A percentile compares a stretch with the other conserved stretches of the same genome.
Evolutionary conservation across 2,888 invertebrate species (phyloP).

Genomic region (Lasius fuliginosus): DNA sequence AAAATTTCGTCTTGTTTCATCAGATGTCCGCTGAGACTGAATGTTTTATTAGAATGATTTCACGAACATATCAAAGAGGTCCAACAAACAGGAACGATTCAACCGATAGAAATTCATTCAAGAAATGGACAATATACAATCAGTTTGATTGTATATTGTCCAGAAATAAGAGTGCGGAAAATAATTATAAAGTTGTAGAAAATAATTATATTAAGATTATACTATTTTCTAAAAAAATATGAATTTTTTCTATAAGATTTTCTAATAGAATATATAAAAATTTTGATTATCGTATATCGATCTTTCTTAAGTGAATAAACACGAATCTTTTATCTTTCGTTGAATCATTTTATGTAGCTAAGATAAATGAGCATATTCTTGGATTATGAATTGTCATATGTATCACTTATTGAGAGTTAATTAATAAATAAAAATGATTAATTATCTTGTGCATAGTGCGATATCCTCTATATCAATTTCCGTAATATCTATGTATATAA

Average conservation of each 20-base stretch:
- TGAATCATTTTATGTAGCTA: not conserved
- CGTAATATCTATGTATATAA: not conserved
- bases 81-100: not conserved
- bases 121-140: not conserved
- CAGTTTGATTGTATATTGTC: too few species aligned
- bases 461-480: slow-evolving; percentile 3
- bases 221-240: too few species aligned
- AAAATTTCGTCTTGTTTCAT: slow-evolving; percentile 26
- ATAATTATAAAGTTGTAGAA: too few species aligned
- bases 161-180: too few species aligned
- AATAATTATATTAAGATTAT: too few species aligned
- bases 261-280: too few species aligned
- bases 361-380: not conserved
- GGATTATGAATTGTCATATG: not conserved
- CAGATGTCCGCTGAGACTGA: not conserved
- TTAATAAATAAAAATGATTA: not conserved
- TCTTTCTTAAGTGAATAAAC: too few species aligned
- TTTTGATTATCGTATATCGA: too few species aligned
- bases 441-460: not conserved
- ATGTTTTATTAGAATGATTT: slow-evolving; percentile 8
- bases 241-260: too few species aligned
- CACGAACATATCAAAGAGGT: too few species aligned
- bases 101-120: not conserved
- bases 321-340: not conserved
- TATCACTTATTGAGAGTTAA: not conserved